Base-by-base conservation (phyloP, 1,140 invertebrate species). In the Phymorhynchus buccinoides region DNA sequence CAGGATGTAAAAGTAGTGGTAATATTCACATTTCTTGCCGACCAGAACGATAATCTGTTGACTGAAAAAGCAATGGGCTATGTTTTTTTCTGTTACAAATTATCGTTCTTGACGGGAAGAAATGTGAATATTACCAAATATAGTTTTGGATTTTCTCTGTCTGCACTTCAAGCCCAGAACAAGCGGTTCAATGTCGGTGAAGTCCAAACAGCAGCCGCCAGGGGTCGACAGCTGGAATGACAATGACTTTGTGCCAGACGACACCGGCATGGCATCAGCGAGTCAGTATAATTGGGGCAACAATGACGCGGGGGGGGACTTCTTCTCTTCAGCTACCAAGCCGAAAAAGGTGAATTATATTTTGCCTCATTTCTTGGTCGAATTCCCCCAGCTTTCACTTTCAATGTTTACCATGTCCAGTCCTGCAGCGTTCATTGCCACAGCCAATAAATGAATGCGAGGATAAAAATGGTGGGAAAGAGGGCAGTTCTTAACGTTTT, bases 221-320 rank as follows among this genome's bases (percentile, higher is more conserved):
- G 3, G 7, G 6, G 32, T 32, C 56, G 44, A 62, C 86, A 95
- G 95, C 71, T 97, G 96, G 96, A 96, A 96, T 80, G 96, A 97
- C 88, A 95, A 95, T 3, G 96, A 97, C 83, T 88, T 89, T 44
- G 89, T 89, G 42, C 90, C 89, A 1, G 89, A 89, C 42, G 88
- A 90, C 77, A 87, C 79, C 41, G 88, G 88, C 42, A 75, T 91
- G 3, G 68, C 86, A 27, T 86, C 90, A n/a, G 89, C 90, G 32
- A 91, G 90, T 87, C 84, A 89, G 18, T 93, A 93, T 80, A 89
- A 91, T 89, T 93, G 92, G 92, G 90, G 90, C 56, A 75, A 37
- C 1, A 83, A 77, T n/a, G 42, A 82, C 16, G 71, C 37, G 42
- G 81, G 75, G 27, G 89, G 89, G 77, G 88, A 92, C 68, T 91